Base-by-base conservation (phyloP, 2,888 invertebrate genomes). In the Apotomis capreana region DNA sequence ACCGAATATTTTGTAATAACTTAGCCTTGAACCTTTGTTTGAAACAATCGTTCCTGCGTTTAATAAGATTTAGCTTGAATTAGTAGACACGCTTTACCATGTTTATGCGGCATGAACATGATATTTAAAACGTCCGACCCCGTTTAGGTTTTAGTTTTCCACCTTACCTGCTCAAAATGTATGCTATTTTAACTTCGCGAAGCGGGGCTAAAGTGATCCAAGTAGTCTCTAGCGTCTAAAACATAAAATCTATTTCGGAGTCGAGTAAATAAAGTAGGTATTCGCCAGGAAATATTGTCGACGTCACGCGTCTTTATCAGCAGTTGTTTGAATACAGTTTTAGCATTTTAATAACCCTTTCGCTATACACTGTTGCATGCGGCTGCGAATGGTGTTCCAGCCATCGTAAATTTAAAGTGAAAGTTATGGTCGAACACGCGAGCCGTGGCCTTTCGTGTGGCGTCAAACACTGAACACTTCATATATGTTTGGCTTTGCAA, bases 351-450 rank as follows among this genome's bases (percentile, higher is more conserved):
- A 15, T 26, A 6, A 55, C 26, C 36, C 9, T 8, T 5, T 13
- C 37, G 26, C 26, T 10, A 3, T 15, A 49, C 13, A 60, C 54
- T 65, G 10, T 61, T 71, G 67, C 37, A 70, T 55, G 67, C 26
- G 70, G 57, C 49, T 71, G 9, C 40, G 12, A 6, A 55, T 37
- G 37, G 15, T 46, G 64, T 54, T 60, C 15, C 64, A 26, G 54
- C 37, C n/a, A 52, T 60, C 46, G 64, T 70, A 70, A 70, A 70
- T 67, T 58, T 40, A 57, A 70, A 70, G 46, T 61, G n/a, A 72
- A 71, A 68, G 71, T 58, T 68, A 52, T 72, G 40, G 61, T 51
- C 52, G 26, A 62, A 58, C 70, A 65, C 70, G 65, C 70, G 26
- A 70, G 9, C 36, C 15, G 6, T 40, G 40, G 58, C 67, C 40